phyloP scores from a whole-genome alignment of 1,140 invertebrate species.

The Drosophila arizonae region DNA sequence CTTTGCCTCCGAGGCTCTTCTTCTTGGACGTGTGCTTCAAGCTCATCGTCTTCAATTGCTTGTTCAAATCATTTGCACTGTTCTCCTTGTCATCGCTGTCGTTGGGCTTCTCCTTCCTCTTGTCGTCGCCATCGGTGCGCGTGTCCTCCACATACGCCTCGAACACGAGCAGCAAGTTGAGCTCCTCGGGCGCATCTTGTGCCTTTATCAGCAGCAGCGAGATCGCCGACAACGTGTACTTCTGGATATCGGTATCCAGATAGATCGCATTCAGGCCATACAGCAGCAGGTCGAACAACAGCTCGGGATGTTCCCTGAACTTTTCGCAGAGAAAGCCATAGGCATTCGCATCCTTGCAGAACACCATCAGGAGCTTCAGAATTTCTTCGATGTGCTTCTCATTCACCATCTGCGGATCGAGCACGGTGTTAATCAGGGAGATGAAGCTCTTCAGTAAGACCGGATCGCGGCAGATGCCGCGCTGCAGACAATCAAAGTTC shows the following conservation, averaged over 20 bases:
- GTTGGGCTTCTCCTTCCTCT: background rate
- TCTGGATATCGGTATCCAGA: constrained; percentile 33
- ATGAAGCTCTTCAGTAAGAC: constrained; percentile 42
- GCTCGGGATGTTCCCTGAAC: constrained; percentile 16
- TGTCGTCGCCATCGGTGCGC: background rate
- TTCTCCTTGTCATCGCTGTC: constrained; percentile 9
- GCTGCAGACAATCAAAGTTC: constrained; percentile 60
- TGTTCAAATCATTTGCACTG: constrained; percentile 3
- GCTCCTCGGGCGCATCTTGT: background rate
- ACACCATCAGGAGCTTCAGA: constrained; percentile 60
- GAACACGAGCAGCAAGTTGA: constrained; percentile 36
- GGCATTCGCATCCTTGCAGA: constrained; percentile 59
- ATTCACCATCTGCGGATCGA: constrained; percentile 2
- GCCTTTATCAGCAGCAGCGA: constrained; percentile 52
- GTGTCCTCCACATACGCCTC: constrained; percentile 26
- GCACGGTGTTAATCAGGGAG: constrained; percentile 24
- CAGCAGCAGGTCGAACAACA: constrained; percentile 44
- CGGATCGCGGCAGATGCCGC: constrained; percentile 66
- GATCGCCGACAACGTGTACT: constrained; percentile 37
- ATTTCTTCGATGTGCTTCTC: constrained; percentile 35
- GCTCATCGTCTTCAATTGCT: constrained; percentile 3
- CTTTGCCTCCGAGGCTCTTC: background rate
- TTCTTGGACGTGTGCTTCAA: background rate
- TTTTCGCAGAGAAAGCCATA: constrained; percentile 43
- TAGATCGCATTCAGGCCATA: constrained; percentile 21